phyloP scores from a whole-genome alignment of 2,113 vertebrate genomes.

The Anoplopoma fimbria region DNA sequence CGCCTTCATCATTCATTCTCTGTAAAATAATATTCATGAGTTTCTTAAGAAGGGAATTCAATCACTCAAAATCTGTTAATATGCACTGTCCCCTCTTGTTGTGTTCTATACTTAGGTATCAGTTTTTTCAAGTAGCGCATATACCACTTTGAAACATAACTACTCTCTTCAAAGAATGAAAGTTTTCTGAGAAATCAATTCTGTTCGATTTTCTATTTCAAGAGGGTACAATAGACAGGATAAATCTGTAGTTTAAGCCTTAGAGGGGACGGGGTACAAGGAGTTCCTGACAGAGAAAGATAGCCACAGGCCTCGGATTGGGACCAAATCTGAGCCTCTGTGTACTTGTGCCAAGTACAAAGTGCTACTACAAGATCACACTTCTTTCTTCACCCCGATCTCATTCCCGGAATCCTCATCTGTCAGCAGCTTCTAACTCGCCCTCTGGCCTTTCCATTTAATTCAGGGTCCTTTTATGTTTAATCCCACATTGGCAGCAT shows the following conservation, averaged over 20 bases:
- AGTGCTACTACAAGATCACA: constrained; percentile 48
- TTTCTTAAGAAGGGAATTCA: constrained; percentile 7
- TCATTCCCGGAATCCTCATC: constrained; percentile 39
- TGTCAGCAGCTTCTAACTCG: constrained; percentile 34
- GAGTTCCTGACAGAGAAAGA: constrained; percentile 43
- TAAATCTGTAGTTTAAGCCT: constrained; percentile 32
- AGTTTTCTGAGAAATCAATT: constrained; percentile 30
- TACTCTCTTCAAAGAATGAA: constrained; percentile 19
- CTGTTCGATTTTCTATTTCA: constrained; percentile 70
- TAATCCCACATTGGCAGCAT: constrained; percentile 28
- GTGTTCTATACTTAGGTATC: not conserved
- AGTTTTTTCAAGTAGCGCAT: not conserved
- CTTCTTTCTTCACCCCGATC: constrained; percentile 39
- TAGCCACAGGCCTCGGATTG: constrained; percentile 14
- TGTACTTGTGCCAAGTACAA: constrained; percentile 51
- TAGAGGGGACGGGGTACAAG: not conserved
- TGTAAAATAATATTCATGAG: not conserved
- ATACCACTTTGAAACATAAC: constrained; percentile 49
- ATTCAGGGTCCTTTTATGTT: constrained; percentile 43
- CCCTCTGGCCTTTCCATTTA: constrained; percentile 37
- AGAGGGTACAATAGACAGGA: constrained; percentile 12
- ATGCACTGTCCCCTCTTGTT: not conserved
- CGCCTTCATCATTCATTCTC: not conserved
- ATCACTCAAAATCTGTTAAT: not conserved
- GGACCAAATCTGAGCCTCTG: constrained; percentile 36